A percentile compares a stretch with the other conserved stretches of the same genome.
Conservation (phyloP, 2,113 vertebrate species). For the Parotia lawesii region DNA sequence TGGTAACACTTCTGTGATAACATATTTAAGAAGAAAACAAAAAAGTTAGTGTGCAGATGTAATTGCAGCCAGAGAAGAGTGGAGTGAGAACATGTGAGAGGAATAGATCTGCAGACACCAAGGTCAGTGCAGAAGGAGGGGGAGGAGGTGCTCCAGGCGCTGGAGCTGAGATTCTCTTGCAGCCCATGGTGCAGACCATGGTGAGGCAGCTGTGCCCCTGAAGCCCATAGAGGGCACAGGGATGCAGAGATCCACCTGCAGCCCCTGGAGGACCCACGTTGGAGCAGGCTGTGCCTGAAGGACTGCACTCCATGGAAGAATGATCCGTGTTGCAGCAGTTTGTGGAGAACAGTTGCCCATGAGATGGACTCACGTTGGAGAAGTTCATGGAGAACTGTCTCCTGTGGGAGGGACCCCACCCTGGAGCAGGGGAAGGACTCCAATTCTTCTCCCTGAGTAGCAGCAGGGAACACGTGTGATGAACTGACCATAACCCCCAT, state of each 20-base stretch:
- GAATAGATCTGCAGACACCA: background rate
- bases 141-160: background rate
- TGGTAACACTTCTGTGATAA: background rate
- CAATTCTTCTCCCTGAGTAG: background rate
- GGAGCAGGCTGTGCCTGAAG: background rate
- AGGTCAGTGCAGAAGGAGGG: background rate
- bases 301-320: background rate
- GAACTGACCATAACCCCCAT: background rate
- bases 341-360: background rate
- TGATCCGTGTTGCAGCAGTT: background rate
- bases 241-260: background rate
- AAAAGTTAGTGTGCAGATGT: background rate
- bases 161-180: background rate
- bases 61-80: background rate
- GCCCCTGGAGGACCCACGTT: background rate
- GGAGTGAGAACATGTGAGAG: background rate
- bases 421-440: background rate
- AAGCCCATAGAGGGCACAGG: background rate
- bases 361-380: rapidly evolving
- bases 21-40: background rate
- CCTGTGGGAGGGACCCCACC: background rate
- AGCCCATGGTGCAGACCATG: background rate
- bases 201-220: background rate
- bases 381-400: background rate
- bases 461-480: background rate